A percentile compares a stretch with the other conserved stretches of the same genome.
Conservation (phyloP, 2,113 vertebrate genomes). For the Urocolius indicus region DNA sequence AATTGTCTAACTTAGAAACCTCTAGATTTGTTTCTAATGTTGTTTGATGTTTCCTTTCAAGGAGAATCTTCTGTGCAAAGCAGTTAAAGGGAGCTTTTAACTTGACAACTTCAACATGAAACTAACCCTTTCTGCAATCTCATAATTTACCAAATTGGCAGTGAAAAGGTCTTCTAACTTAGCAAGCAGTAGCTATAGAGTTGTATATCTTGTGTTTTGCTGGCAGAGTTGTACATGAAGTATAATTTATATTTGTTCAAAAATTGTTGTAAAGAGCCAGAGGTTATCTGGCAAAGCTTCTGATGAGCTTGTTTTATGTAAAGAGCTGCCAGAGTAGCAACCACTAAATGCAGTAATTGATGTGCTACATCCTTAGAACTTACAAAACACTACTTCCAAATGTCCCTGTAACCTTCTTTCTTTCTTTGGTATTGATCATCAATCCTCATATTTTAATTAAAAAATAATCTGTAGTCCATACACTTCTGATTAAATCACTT, state of each 20-base stretch:
- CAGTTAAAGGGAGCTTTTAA: background rate
- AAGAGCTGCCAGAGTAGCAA: background rate
- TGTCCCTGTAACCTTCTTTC: background rate
- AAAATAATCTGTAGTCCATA: background rate
- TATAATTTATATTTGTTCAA: constrained; percentile 7
- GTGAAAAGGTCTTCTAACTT: background rate
- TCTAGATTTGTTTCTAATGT: background rate
- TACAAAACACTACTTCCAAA: background rate
- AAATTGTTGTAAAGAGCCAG: constrained; percentile 14
- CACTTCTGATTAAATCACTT: background rate
- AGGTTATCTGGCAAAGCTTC: constrained; percentile 48
- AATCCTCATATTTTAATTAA: background rate
- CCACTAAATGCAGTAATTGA: background rate
- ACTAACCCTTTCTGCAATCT: background rate
- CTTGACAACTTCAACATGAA: background rate
- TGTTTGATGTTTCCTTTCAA: background rate
- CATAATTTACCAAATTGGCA: background rate
- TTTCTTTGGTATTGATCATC: background rate
- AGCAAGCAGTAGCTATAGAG: background rate
- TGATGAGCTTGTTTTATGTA: constrained; percentile 19
- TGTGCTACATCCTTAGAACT: background rate
- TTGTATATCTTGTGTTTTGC: background rate
- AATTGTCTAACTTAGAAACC: background rate
- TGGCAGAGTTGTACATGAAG: background rate
- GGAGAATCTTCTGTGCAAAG: background rate